These are phyloP conservation scores for Scortum barcoo DNA, from an alignment of 2,113 vertebrate species.

Conservation along the genomic window DNA sequence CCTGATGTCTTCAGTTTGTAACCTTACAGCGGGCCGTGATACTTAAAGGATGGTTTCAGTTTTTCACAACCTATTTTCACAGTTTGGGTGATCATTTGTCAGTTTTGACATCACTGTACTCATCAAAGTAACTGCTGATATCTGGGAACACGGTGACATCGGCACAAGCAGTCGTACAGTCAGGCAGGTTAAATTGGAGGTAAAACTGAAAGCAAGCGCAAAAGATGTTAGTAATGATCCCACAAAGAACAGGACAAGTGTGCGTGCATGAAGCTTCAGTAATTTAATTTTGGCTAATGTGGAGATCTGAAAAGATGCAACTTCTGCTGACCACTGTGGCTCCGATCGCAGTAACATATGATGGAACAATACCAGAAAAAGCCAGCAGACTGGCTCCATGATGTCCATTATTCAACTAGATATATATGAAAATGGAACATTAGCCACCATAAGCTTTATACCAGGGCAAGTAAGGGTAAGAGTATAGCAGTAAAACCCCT, in stretches of 20 bases:
- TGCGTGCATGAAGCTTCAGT: not conserved
- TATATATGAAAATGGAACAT: no score
- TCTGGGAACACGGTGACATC: not conserved
- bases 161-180: not conserved
- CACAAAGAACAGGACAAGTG: not conserved
- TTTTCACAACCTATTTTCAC: not conserved
- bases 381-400: no score
- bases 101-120: not conserved
- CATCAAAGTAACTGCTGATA: not conserved
- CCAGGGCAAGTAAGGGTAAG: no score
- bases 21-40: not conserved
- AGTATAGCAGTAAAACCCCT: no score
- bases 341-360: no score
- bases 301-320: not conserved
- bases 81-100: not conserved
- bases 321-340: not conserved
- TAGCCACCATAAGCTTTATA: no score
- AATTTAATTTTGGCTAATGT: not conserved
- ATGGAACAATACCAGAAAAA: no score
- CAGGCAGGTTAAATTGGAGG: constrained; percentile 12
- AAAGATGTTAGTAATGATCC: not conserved
- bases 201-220: not conserved
- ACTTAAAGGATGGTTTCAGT: not conserved
- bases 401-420: no score
- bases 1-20: not conserved